Conservation (phyloP, 2,113 vertebrate genomes). For the Xenopus laevis region DNA sequence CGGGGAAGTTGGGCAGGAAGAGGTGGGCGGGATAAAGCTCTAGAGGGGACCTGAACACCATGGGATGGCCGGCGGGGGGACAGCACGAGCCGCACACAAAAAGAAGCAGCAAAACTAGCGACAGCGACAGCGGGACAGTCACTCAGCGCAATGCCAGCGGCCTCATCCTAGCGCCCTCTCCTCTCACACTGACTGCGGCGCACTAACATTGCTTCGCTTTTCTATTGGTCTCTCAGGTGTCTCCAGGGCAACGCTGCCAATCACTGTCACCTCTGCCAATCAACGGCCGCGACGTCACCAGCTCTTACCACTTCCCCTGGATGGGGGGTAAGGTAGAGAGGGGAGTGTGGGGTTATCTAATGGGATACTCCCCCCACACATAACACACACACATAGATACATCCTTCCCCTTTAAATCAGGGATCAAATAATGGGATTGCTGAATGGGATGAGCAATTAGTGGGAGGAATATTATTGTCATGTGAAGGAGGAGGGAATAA, state of each 20-base stretch:
- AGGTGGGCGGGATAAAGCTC: slow-evolving; percentile 99
- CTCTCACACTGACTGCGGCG: slow-evolving; percentile 99
- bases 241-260: slow-evolving; percentile 98
- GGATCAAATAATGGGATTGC: slow-evolving; percentile 52
- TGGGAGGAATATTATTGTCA: slow-evolving; percentile 86
- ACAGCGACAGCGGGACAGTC: slow-evolving; percentile 69
- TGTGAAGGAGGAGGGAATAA: slow-evolving; percentile 71
- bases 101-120: background rate
- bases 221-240: slow-evolving; percentile 99
- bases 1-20: slow-evolving; percentile 98
- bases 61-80: slow-evolving; percentile 96
- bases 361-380: slow-evolving; percentile 61
- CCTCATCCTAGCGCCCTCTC: slow-evolving; percentile 99
- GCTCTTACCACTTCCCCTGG: slow-evolving; percentile 87
- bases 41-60: slow-evolving; percentile 99
- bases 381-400: no score
- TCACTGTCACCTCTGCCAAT: slow-evolving; percentile 99
- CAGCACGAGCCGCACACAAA: slow-evolving; percentile 55
- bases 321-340: slow-evolving; percentile 51
- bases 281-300: slow-evolving; percentile 97
- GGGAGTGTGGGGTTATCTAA: slow-evolving; percentile 75
- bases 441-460: slow-evolving; percentile 90
- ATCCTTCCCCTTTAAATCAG: slow-evolving; percentile 65
- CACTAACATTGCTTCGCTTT: slow-evolving; percentile 99
- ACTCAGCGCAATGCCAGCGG: slow-evolving; percentile 96